A percentile compares a stretch with the other conserved stretches of the same genome.
These are phyloP conservation scores for Actinernus sp. DNA, from an alignment of 92 coral and sea anemone genomes.

Conservation along the genomic window DNA sequence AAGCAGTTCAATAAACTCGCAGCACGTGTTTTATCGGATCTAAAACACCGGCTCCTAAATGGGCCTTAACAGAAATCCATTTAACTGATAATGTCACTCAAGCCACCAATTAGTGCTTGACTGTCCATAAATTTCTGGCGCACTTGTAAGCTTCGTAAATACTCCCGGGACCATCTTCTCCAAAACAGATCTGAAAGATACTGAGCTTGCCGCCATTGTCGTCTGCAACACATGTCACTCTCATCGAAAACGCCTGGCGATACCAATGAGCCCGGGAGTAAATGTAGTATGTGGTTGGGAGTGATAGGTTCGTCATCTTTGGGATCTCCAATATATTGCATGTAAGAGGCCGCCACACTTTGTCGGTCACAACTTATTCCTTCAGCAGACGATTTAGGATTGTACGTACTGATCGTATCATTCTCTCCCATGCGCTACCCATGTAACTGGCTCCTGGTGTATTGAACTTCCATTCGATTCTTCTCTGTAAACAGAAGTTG, in stretches of 20 bases:
- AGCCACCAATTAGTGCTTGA: too few species aligned
- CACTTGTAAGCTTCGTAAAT: slow-evolving; percentile 51
- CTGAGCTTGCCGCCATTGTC: slow-evolving; percentile 44
- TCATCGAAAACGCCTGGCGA: slow-evolving; percentile 56
- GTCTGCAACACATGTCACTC: slow-evolving; percentile 16
- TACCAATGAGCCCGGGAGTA: not conserved
- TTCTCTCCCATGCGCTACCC: slow-evolving; percentile 60
- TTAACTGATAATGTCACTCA: too few species aligned
- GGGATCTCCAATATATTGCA: slow-evolving; percentile 31
- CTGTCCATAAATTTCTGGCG: slow-evolving; percentile 55
- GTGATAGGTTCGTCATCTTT: slow-evolving; percentile 34
- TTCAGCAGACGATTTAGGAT: slow-evolving; percentile 31
- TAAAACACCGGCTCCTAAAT: too few species aligned
- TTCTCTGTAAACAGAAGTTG: not conserved
- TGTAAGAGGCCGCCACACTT: slow-evolving; percentile 22
- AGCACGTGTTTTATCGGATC: too few species aligned
- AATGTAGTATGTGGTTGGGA: slow-evolving; percentile 45
- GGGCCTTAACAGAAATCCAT: too few species aligned
- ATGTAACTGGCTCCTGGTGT: slow-evolving; percentile 59
- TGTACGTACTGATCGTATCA: slow-evolving; percentile 24
- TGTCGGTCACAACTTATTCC: slow-evolving; percentile 7
- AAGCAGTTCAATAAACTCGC: too few species aligned
- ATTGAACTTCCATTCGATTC: slow-evolving; percentile 14
- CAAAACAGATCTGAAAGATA: slow-evolving; percentile 64
- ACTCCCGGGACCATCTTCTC: slow-evolving; percentile 58